Evolutionary conservation across 2,888 invertebrate genomes (phyloP), one percentile per base, ranked within the genome.

Genomic region (Oligia latruncula): DNA sequence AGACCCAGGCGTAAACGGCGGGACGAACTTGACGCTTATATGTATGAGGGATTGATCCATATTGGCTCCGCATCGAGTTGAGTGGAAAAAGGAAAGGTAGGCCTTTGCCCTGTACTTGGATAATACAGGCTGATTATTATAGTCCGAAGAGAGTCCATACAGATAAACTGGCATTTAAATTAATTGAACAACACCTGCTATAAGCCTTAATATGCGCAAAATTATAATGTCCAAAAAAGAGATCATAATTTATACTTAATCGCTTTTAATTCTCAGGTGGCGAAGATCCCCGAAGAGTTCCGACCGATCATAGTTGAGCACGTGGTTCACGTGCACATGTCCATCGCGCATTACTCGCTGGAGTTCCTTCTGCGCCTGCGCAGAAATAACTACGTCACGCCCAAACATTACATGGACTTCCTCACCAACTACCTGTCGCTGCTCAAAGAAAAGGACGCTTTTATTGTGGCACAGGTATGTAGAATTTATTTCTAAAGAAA

Each of bases 361-460:
- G 98, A 98, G 86, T 99, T 98, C 92, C 95, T 97, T 46, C 94
- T 97, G 80, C 98, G 98, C 82, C 94, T 99, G 73, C 97, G 99
- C 29, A 97, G 99, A 20, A 98, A 97, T 93, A 99, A 99, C 95
- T 99, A 98, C 93, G 98, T 99, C 2, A 99, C 99, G 0, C 99
- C 99, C 0, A 99, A 99, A 90, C 99, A 99, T 92, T 99, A 98
- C 93, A 97, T 99, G 92, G 99, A 99, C 94, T 99, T 97, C 91
- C 98, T 99, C 79, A 97, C 97, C 76, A 98, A 98, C 4, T 99
- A 99, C 92, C 92, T 99, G 3, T 97, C 97, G 85, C 96, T 99
- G 55, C 95, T 99, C 66, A 98, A 98, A 86, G 98, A 98, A 90
- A 98, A 98, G 85, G 97, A 97, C 84, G 94, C 96, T 5, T 97